A percentile compares a stretch with the other conserved stretches of the same genome.
Conservation (phyloP, 2,888 invertebrate species). For the Perdita meconis region DNA sequence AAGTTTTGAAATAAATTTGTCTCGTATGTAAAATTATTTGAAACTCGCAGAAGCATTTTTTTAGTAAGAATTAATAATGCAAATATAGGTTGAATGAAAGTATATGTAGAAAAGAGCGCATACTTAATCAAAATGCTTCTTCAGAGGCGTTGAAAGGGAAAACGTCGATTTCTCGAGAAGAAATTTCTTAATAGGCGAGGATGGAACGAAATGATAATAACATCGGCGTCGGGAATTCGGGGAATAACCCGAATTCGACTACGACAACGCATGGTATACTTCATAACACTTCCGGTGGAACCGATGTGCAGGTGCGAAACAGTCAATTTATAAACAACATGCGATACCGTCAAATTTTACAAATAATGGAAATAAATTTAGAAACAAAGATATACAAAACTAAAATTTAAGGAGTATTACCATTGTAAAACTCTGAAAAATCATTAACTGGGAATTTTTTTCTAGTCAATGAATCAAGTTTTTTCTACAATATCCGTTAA, state of each 20-base stretch:
- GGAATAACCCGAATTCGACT: constrained; percentile 74
- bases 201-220: constrained; percentile 79
- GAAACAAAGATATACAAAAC: not conserved
- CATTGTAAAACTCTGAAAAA: no score
- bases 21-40: not conserved
- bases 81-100: constrained; percentile 2
- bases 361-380: not conserved
- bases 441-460: no score
- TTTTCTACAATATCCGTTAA: no score
- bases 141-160: constrained; percentile 11
- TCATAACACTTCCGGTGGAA: constrained; percentile 72
- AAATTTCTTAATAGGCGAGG: constrained; percentile 34
- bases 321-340: not conserved
- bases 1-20: not conserved
- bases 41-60: no score
- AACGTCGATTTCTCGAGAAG: constrained; percentile 15
- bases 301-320: constrained; percentile 76
- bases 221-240: constrained; percentile 74
- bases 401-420: not conserved
- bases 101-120: constrained; percentile 3
- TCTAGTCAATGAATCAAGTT: no score
- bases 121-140: constrained; percentile 23
- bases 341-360: not conserved
- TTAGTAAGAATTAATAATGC: not conserved
- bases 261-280: constrained; percentile 74